Conservation (phyloP, 2,888 invertebrate genomes). For the Cepaea hortensis region DNA sequence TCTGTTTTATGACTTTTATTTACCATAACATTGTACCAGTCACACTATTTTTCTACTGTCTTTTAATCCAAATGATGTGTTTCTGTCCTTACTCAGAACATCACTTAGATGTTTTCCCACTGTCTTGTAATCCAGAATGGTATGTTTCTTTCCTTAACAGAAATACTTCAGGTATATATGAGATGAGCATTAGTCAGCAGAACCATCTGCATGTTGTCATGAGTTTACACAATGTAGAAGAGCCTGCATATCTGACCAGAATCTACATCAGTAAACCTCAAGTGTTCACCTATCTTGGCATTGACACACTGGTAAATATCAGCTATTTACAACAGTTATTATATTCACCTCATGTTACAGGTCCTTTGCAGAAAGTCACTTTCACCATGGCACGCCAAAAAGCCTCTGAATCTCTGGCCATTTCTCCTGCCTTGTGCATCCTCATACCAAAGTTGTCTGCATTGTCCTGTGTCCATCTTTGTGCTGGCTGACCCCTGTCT, state of each 20-base stretch:
- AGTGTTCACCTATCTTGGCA: constrained; percentile 55
- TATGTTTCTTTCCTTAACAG: constrained; percentile 59
- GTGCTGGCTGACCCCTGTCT: no score
- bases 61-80: neutral
- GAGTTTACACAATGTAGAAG: constrained; percentile 86
- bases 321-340: no score
- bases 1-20: no score
- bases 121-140: neutral
- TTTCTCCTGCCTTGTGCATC: no score
- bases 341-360: no score
- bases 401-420: no score
- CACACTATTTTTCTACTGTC: neutral
- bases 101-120: neutral
- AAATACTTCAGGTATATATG: constrained; percentile 76
- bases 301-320: constrained; percentile 42
- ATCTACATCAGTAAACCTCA: constrained; percentile 62
- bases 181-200: constrained; percentile 82
- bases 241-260: constrained; percentile 77
- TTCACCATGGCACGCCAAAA: no score
- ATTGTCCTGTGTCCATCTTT: no score
- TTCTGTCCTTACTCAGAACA: neutral
- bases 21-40: neutral
- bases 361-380: no score
- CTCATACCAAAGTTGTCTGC: no score
- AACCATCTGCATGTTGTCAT: constrained; percentile 87